Conservation (phyloP, 2,888 invertebrate genomes). For the Cerastoderma edule region DNA sequence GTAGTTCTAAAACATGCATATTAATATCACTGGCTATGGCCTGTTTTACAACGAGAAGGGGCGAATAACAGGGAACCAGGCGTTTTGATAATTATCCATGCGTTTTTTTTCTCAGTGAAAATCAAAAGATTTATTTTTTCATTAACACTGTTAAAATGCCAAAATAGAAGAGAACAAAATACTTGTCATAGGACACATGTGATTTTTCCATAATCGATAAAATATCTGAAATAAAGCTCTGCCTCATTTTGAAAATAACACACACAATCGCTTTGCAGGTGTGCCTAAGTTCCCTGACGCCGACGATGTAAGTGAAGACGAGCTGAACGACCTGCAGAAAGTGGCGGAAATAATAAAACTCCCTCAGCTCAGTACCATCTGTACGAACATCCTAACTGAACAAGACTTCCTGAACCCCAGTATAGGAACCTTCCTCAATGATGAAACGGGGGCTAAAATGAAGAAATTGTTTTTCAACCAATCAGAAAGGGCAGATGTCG, state of each 20-base stretch:
- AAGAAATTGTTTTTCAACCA: constrained; percentile 77
- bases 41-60: too few relatives aligned
- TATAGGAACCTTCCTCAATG: constrained; percentile 80
- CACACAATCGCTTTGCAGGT: constrained; percentile 64
- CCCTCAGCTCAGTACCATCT: constrained; percentile 74
- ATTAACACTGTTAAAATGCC: neutral
- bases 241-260: too few relatives aligned
- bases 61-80: too few relatives aligned
- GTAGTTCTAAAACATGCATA: too few relatives aligned
- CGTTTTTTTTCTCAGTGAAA: too few relatives aligned
- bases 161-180: too few relatives aligned
- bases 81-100: too few relatives aligned
- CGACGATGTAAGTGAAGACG: constrained; percentile 60
- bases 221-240: neutral
- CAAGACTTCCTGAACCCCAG: constrained; percentile 81
- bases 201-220: neutral
- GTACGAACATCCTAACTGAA: constrained; percentile 73
- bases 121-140: neutral
- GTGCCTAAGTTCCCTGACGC: constrained; percentile 70
- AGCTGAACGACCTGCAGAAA: constrained; percentile 67
- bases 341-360: constrained; percentile 73
- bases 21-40: too few relatives aligned
- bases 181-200: neutral
- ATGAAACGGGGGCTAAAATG: constrained; percentile 74
- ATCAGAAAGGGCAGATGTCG: constrained; percentile 70